Evolutionary conservation across 1,140 invertebrate species (phyloP), one percentile per base, ranked within the genome.

Genomic region (Drosophila lacteicornis): DNA sequence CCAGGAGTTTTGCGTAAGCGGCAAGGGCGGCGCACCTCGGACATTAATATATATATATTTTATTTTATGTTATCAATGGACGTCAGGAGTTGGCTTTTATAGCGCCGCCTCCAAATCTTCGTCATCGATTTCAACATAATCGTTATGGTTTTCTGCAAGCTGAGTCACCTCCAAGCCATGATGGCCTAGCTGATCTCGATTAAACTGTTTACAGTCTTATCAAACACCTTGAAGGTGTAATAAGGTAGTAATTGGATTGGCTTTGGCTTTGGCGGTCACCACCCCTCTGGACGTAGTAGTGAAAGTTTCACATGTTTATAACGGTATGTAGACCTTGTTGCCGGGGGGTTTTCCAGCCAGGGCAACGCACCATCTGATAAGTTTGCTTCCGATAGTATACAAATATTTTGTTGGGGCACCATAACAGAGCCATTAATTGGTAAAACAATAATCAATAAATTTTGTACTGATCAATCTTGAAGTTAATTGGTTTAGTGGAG

Each of bases 161-260:
- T 63, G 65, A 70, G 22, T 70, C 70, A 75, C 7, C n/a, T 8
- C 30, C 22, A 27, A 33, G 38, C 12, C 46, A 38, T 56, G 53
- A 3, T 56, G 53, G 53, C 36, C 53, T 56, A 40, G 36, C n/a
- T 15, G 58, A 27, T 38, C 19, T 36, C 50, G 30, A 43, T 55
- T 61, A 50, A 65, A 50, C 27, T 13, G 51, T 30, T 50, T 43
- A 22, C 46, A 22, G 45, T 65, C 49, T 88, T 83, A 86, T 88
- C 80, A 68, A 19, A 33, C 56, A 88, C 83, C 83, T 86, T 88
- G 84, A 45, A 27, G n/a, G 51, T 83, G 84, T 86, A 86, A 86
- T 88, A 66, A 82, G 83, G 83, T 80, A 86, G 61, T 65, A 61
- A 57, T 57, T 56, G 55, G 22, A 15, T 17, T 22, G 40, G 56